Evolutionary conservation across 2,888 invertebrate species (phyloP).

Genomic region (Crepidodera aurea): DNA sequence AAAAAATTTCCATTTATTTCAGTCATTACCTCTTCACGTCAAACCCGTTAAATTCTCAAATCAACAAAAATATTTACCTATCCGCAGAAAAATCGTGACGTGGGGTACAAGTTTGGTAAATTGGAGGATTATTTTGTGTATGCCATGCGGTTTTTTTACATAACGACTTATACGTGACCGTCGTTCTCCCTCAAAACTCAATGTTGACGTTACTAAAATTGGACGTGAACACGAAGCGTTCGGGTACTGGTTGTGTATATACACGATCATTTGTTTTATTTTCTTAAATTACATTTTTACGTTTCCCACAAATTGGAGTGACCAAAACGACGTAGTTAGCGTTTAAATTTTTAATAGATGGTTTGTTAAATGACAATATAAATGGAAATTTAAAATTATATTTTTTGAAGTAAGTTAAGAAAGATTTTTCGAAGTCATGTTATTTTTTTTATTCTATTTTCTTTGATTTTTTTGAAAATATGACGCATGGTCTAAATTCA

Average conservation of each 20-base stretch:
- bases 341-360: too few species aligned
- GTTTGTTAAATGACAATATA: too few species aligned
- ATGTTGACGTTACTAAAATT: conserved; percentile 25
- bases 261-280: conserved; percentile 7
- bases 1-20: too few species aligned
- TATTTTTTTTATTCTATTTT: too few species aligned
- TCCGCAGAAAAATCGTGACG: conserved; percentile 11
- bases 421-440: too few species aligned
- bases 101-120: background rate
- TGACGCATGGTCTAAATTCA: too few species aligned
- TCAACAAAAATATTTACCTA: conserved; percentile 11
- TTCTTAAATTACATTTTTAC: conserved; percentile 3
- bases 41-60: conserved; percentile 2
- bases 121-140: conserved; percentile 4
- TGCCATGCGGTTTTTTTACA: conserved; percentile 10
- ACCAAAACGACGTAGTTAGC: background rate
- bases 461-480: too few species aligned
- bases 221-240: conserved; percentile 25
- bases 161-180: conserved; percentile 29
- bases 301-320: background rate
- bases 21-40: too few species aligned
- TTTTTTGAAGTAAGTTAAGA: too few species aligned
- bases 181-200: conserved; percentile 10
- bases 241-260: background rate
- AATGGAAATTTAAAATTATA: too few species aligned